Evolutionary conservation across 2,888 invertebrate genomes (phyloP).

Genomic region (Scelioninae gen. 1): DNA sequence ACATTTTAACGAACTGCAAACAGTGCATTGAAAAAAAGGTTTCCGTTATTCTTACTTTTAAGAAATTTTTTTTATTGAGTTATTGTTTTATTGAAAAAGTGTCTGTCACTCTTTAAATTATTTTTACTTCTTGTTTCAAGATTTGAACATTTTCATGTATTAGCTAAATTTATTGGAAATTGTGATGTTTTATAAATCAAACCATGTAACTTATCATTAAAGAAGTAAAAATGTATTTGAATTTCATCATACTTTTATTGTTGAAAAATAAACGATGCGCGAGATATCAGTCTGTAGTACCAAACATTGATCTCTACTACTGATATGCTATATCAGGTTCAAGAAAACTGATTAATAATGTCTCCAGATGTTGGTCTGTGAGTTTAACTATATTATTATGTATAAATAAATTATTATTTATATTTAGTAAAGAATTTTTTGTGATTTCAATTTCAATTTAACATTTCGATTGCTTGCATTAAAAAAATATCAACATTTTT

Average conservation of each 20-base stretch:
- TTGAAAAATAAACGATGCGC: constrained; percentile 6
- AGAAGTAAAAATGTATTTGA: constrained; percentile 15
- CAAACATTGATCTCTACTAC: constrained; percentile 29
- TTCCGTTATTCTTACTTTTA: neutral
- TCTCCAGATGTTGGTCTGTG: constrained; percentile 15
- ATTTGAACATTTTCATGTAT: neutral
- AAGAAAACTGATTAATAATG: constrained; percentile 20
- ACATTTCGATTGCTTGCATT: too few species aligned
- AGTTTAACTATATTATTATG: constrained; percentile 23
- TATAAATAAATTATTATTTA: neutral
- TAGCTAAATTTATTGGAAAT: neutral
- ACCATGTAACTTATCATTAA: constrained; percentile 15
- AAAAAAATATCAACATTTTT: too few species aligned
- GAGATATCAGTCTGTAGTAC: constrained; percentile 5
- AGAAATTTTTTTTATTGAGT: too few species aligned
- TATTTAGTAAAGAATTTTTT: neutral
- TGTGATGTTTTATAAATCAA: neutral
- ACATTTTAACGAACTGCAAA: neutral
- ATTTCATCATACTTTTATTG: constrained; percentile 20
- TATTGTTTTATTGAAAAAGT: too few species aligned
- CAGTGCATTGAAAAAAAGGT: neutral
- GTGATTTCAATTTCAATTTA: neutral
- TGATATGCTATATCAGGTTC: constrained; percentile 19
- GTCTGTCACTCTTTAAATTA: neutral
- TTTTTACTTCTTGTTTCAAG: neutral